Evolutionary conservation across 2,113 vertebrate genomes (phyloP), one percentile per base, ranked within the genome.

Genomic region (Trogon surrucura): DNA sequence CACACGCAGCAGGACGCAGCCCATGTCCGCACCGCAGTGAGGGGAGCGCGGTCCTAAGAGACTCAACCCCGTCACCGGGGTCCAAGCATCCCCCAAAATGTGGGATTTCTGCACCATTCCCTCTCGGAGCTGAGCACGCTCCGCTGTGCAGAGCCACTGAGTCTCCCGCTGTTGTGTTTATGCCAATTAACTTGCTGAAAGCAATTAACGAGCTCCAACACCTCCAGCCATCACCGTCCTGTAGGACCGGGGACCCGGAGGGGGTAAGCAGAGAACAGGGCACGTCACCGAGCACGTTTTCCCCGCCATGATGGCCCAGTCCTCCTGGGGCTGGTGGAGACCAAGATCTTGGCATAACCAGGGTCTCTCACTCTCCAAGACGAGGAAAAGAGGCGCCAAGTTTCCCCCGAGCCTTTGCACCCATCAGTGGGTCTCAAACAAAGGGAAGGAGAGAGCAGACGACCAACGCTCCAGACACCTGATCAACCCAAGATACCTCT

Each of bases 41-140:
- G n/a, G n/a, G 36, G 8, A 18, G 2, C 0, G 2, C 2, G 53
- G 14, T 44, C 50, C 62, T 7, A 0, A n/a, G 53, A 26, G 8
- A 36, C 13, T n/a, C 0, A 17, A 48, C 23, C 38, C 45, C 0
- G 25, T 15, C 1, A 1, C 6, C 8, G 2, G 27, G 38, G 15
- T 9, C 32, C 1, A 2, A 56, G 13, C 20, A 4, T 0, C 38
- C 54, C 0, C 34, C 2, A 5, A 26, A 41, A 16, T 0, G 0
- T 0, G 0, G 64, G 61, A 56, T 3, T 1, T 9, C 48, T 44
- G 67, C 62, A 53, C 8, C 0, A 0, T 3, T 5, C 14, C 41
- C 41, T 41, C 58, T 22, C 0, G 0, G 47, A 54, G 60, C 26
- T 0, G 8, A 38, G 65, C 90, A 14, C 45, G 0, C 18, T 4